Conservation (phyloP, 2,113 vertebrate genomes). For the Drymodes brunneopygia region DNA sequence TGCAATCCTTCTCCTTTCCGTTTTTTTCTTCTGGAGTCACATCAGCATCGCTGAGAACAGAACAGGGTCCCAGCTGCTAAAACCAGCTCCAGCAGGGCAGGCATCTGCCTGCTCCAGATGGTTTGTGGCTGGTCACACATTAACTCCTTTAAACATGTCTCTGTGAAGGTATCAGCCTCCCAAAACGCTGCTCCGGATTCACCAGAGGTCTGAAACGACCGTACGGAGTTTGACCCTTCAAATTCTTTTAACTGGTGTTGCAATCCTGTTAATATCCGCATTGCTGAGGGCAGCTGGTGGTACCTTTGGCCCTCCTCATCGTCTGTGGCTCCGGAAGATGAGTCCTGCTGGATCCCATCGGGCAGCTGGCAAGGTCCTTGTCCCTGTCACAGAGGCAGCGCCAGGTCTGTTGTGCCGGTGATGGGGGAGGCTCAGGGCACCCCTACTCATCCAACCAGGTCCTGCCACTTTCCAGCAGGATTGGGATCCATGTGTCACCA, state of each 20-base stretch:
- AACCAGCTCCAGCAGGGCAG: background rate
- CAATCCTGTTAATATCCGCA: background rate
- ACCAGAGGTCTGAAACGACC: background rate
- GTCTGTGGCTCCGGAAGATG: fast-evolving
- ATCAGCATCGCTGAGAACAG: background rate
- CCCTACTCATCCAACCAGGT: background rate
- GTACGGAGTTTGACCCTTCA: background rate
- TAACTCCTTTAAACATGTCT: conserved; percentile 5
- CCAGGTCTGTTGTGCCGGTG: background rate
- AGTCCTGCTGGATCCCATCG: fast-evolving
- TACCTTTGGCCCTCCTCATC: background rate
- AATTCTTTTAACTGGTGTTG: background rate
- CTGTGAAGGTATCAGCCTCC: background rate
- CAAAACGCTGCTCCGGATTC: fast-evolving
- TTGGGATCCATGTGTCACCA: fast-evolving
- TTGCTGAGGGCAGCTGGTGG: background rate
- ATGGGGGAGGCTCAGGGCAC: background rate
- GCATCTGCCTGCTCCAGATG: background rate
- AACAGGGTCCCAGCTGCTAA: background rate
- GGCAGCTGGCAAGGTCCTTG: background rate
- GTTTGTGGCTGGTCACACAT: background rate
- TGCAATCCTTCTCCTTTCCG: background rate
- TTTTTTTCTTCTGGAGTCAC: background rate
- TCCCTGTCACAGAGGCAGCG: background rate
- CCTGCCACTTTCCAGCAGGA: background rate